Base-by-base conservation (phyloP, 2,113 vertebrate species). In the Austrofundulus limnaeus region DNA sequence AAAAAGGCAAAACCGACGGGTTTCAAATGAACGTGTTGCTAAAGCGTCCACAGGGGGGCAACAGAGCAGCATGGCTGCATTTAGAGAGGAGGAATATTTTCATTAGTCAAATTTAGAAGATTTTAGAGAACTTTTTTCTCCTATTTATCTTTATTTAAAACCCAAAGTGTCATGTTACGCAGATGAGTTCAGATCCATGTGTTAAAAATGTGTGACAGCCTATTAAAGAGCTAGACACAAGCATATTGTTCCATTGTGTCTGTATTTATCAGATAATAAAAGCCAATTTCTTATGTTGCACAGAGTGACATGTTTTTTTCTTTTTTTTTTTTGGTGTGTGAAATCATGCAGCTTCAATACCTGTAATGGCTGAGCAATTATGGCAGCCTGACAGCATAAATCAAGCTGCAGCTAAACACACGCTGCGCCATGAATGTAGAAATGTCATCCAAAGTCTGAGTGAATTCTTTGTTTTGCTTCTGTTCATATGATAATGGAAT, bases 41-140 rank as follows among this genome's bases (percentile, higher is more conserved):
- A 13, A 37, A 64, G 21, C 28, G 14, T 78, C 90, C 90, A 90
- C 88, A 82, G 52, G 90, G 86, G 88, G 87, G 89, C 80, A 83
- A 80, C 70, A 87, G 80, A 75, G 83, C 61, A 64, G 53, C 59
- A 58, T 45, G 57, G 34, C 55, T 81, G 56, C 39, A n/a, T 49
- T 37, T 42, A 70, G 23, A 53, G 70, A 20, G 20, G 54, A 46
- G 4, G 34, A 8, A 0, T 42, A 9, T 12, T 11, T 2, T 38
- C 51, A 54, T 58, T 13, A 19, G 1, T 53, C 39, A 58, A 46
- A 59, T 15, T 49, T 59, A 75, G n/a, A 39, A 66, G 19, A 65
- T 70, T 65, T 66, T 31, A 53, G 21, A 28, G 46, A 16, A 14
- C 41, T 51, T 49, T 21, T 25, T 37, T n/a, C 39, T 57, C 16